These are phyloP conservation scores for Anastatus disparis DNA, from an alignment of 1,140 invertebrate species.

Conservation along the genomic window DNA sequence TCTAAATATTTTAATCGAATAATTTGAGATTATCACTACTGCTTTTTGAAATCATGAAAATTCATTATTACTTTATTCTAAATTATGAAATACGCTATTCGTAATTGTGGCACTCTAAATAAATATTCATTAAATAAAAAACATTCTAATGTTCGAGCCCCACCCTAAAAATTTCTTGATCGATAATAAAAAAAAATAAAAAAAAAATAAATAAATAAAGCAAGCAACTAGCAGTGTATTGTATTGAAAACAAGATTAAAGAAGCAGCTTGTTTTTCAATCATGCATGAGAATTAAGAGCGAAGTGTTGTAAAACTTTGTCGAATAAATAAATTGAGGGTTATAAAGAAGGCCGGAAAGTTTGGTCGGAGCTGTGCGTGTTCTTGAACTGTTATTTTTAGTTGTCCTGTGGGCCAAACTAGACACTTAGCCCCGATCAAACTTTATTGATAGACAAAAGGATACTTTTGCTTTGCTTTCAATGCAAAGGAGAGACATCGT, in stretches of 20 bases:
- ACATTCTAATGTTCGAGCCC: too few species aligned
- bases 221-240: neutral
- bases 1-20: too few species aligned
- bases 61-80: too few species aligned
- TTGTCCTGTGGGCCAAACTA: slow-evolving; percentile 58
- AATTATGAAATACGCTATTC: too few species aligned
- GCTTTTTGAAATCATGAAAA: too few species aligned
- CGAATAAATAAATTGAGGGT: slow-evolving; percentile 7
- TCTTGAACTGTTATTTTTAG: slow-evolving; percentile 35
- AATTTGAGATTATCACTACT: too few species aligned
- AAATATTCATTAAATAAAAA: too few species aligned
- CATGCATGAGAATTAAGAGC: neutral
- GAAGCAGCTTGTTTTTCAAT: too few species aligned
- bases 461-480: slow-evolving; percentile 52
- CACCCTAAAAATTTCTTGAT: too few species aligned
- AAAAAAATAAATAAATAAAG: too few species aligned
- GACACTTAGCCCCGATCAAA: slow-evolving; percentile 60
- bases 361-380: slow-evolving; percentile 8
- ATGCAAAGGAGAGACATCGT: slow-evolving; percentile 58
- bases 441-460: slow-evolving; percentile 60
- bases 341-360: neutral
- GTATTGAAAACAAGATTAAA: slow-evolving; percentile 1
- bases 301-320: slow-evolving; percentile 13
- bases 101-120: too few species aligned
- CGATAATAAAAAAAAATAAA: too few species aligned